These are phyloP conservation scores for Tipula lateralis DNA, from an alignment of 2,888 invertebrate genomes.

Conservation along the genomic window DNA sequence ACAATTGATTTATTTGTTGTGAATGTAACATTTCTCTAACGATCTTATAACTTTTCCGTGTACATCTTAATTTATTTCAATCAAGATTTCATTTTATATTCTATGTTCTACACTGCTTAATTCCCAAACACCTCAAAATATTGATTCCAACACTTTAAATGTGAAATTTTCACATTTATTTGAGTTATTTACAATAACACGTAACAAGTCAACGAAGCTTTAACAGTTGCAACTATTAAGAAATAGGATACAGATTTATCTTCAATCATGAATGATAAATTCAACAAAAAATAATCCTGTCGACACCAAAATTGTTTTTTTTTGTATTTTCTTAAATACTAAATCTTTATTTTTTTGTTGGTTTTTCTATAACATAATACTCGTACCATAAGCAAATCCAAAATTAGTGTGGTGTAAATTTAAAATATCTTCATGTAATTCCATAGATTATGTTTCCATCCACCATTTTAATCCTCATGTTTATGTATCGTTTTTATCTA, in stretches of 20 bases:
- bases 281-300: not conserved
- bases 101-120: not conserved
- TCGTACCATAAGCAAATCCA: not conserved
- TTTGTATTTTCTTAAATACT: not conserved
- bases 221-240: not conserved
- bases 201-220: not conserved
- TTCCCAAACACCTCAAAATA: not conserved
- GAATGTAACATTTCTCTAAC: not conserved
- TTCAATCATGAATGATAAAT: not conserved
- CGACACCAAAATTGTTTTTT: not conserved
- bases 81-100: not conserved
- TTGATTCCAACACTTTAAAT: not conserved
- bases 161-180: not conserved
- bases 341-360: not conserved
- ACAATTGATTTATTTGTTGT: not conserved
- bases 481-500: not conserved
- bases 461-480: not conserved
- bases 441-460: conserved; percentile 7
- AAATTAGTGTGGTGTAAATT: not conserved
- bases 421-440: not conserved
- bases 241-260: not conserved
- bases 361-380: not conserved
- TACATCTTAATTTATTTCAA: not conserved
- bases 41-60: not conserved
- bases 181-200: not conserved